These are phyloP conservation scores for Mustela lutreola DNA, from an alignment of 2,113 vertebrate genomes.

Conservation along the genomic window DNA sequence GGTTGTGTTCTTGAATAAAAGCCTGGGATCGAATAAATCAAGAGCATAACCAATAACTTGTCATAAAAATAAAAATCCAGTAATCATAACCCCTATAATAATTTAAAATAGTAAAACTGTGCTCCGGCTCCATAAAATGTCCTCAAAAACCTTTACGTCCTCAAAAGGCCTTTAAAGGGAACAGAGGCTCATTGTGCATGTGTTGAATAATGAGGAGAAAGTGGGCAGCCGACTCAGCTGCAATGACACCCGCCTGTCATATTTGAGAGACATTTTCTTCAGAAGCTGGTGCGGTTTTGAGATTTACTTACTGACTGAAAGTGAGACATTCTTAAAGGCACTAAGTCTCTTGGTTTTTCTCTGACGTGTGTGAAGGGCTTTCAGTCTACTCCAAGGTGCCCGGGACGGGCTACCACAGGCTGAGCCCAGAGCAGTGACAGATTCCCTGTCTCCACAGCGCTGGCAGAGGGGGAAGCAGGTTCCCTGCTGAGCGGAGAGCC, in stretches of 20 bases:
- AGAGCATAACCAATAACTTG: conserved; percentile 62
- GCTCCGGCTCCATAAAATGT: conserved; percentile 65
- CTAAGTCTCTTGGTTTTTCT: neutral
- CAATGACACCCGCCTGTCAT: neutral
- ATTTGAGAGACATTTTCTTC: neutral
- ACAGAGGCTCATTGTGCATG: neutral
- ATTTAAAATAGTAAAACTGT: conserved; percentile 69
- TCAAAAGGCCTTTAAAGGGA: conserved; percentile 68
- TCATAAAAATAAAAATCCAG: conserved; percentile 77
- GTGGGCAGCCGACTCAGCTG: neutral
- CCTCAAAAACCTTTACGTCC: conserved; percentile 68
- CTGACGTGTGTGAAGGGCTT: neutral
- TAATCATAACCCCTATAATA: conserved; percentile 69
- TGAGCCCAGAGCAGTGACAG: neutral
- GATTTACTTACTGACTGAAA: neutral
- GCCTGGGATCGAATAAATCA: conserved; percentile 72
- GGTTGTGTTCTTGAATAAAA: conserved; percentile 69
- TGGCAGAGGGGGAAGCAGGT: neutral
- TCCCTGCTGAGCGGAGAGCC: too few relatives aligned
- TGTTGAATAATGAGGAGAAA: neutral
- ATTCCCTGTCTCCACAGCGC: neutral
- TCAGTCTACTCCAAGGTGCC: neutral
- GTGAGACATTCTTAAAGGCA: neutral
- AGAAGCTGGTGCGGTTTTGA: neutral
- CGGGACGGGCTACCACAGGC: neutral